Evolutionary conservation across 2,797 vertebrate species (phyloP).

Genomic region (Salarias fasciatus): DNA sequence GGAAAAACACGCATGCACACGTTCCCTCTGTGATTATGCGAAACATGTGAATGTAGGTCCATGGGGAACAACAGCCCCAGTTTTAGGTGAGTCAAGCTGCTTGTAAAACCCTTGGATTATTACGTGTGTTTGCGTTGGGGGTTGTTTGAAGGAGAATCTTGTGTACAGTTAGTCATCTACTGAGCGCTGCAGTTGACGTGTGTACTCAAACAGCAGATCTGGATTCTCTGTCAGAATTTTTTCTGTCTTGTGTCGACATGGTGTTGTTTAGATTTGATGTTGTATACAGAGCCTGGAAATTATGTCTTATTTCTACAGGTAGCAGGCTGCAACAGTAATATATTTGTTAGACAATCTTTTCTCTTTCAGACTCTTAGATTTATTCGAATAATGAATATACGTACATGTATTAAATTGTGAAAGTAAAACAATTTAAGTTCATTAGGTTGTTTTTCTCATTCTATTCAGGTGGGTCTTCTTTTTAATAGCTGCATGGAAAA

Average conservation of each 20-base stretch:
- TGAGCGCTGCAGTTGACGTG: slow-evolving; percentile 18
- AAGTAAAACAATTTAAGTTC: no score
- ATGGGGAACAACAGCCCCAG: slow-evolving; percentile 42
- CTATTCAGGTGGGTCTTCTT: no score
- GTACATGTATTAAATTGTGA: no score
- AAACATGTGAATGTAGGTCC: slow-evolving; percentile 28
- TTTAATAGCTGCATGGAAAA: no score
- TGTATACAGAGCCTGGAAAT: not conserved
- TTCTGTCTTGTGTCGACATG: no score
- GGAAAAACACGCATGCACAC: slow-evolving; percentile 8
- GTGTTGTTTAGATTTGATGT: not conserved
- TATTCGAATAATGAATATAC: no score
- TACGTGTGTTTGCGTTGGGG: slow-evolving; percentile 5
- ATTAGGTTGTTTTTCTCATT: no score
- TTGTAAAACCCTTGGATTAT: slow-evolving; percentile 21
- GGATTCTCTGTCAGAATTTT: no score
- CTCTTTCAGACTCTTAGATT: no score
- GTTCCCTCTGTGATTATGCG: slow-evolving; percentile 35
- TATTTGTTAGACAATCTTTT: not conserved
- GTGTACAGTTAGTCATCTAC: slow-evolving; percentile 15
- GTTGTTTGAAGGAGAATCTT: not conserved
- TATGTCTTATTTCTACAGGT: not conserved
- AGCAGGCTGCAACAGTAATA: not conserved
- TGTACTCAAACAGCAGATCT: slow-evolving; percentile 3
- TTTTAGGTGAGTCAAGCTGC: slow-evolving; percentile 37